Conservation (phyloP, 2,888 invertebrate species). For the Patella ulyssiponensis region DNA sequence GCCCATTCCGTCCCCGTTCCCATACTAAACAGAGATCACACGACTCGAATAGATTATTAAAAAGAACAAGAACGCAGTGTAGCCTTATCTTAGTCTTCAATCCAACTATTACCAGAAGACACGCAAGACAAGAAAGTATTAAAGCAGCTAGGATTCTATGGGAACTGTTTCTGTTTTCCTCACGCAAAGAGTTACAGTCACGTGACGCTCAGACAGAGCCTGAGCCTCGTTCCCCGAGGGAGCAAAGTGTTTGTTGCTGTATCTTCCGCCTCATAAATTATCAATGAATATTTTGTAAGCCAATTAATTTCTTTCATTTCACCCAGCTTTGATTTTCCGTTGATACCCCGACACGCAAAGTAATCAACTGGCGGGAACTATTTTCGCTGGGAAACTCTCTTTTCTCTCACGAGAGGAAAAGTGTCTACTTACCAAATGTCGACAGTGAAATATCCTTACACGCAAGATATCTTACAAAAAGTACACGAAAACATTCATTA, state of each 20-base stretch:
- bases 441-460: background rate
- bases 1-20: no score
- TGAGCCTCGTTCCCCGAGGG: slow-evolving; percentile 6
- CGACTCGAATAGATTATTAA: no score
- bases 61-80: no score
- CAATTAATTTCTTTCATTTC: slow-evolving; percentile 7
- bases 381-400: background rate
- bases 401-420: slow-evolving; percentile 4
- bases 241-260: slow-evolving; percentile 7
- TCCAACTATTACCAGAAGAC: no score
- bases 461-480: background rate
- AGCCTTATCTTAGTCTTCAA: no score
- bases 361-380: background rate
- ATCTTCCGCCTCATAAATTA: slow-evolving; percentile 11
- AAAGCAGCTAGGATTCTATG: no score
- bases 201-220: no score
- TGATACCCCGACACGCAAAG: background rate
- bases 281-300: slow-evolving; percentile 9
- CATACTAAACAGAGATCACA: no score
- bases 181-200: no score
- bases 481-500: background rate
- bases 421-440: slow-evolving; percentile 3
- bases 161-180: no score
- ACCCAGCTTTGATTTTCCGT: background rate
- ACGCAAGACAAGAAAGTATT: no score